Conservation (phyloP, 1,140 invertebrate genomes). For the Cryptotermes secundus region DNA sequence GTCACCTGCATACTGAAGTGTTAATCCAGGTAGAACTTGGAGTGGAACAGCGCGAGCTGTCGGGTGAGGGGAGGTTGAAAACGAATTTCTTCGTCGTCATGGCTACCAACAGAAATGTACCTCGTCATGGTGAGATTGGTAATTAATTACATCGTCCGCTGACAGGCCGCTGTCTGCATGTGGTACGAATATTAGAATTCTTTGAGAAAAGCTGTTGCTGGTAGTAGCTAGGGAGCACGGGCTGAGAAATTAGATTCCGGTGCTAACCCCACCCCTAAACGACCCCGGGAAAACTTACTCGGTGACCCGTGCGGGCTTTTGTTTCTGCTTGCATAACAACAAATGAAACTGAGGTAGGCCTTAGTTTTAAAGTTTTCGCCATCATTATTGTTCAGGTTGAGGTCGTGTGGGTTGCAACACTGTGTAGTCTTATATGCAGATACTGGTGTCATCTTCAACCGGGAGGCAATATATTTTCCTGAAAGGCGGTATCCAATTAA, state of each 20-base stretch:
- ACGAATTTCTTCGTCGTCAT: constrained; percentile 14
- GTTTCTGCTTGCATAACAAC: no score
- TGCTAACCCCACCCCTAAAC: not conserved
- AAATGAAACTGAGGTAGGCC: no score
- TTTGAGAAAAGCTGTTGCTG: constrained; percentile 3
- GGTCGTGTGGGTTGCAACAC: no score
- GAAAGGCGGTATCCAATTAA: no score
- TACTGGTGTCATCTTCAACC: no score
- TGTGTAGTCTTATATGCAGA: no score
- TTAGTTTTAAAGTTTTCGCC: no score
- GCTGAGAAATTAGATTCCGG: not conserved
- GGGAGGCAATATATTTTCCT: no score
- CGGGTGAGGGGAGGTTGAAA: not conserved
- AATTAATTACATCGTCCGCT: constrained; percentile 1
- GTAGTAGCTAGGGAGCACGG: not conserved
- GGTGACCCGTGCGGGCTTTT: no score
- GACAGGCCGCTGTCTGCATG: constrained; percentile 12
- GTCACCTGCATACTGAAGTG: not conserved
- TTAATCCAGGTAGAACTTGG: constrained; percentile 15
- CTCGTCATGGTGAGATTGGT: constrained; percentile 17
- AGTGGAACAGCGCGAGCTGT: not conserved
- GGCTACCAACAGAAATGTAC: constrained; percentile 4
- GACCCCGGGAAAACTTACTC: no score
- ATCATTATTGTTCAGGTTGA: no score
- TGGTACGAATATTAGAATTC: constrained; percentile 17